These are phyloP conservation scores for Drosophila neocordata DNA, from an alignment of 1,140 invertebrate genomes.

Conservation along the genomic window DNA sequence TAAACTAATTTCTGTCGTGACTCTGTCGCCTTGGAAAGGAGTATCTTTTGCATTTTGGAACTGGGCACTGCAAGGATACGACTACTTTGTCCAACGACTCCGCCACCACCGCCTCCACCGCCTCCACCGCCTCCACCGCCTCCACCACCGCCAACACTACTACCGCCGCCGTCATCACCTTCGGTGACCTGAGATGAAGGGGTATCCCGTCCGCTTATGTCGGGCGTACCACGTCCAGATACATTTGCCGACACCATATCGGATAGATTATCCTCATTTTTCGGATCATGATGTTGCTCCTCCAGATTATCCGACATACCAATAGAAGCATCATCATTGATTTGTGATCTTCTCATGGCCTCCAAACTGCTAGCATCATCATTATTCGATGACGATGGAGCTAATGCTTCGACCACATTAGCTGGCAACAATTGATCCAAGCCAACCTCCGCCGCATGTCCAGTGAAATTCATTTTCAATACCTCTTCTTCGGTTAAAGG, in stretches of 20 bases:
- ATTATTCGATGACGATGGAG: slow-evolving; percentile 63
- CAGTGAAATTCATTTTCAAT: slow-evolving; percentile 82
- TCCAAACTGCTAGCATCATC: slow-evolving; percentile 72
- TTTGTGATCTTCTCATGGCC: slow-evolving; percentile 84
- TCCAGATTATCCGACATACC: slow-evolving; percentile 97
- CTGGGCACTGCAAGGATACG: slow-evolving; percentile 82
- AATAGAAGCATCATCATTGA: slow-evolving; percentile 90
- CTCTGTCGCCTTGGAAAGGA: slow-evolving; percentile 91
- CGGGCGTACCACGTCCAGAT: slow-evolving; percentile 92
- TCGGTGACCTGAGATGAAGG: slow-evolving; percentile 95
- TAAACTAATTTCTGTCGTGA: too few species aligned
- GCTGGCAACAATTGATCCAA: slow-evolving; percentile 46
- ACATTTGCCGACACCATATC: slow-evolving; percentile 99
- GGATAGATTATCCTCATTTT: slow-evolving; percentile 93
- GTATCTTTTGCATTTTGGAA: slow-evolving; percentile 84
- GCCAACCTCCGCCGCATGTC: slow-evolving; percentile 41
- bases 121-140: too few species aligned
- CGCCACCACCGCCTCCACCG: too few species aligned
- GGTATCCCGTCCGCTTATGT: slow-evolving; percentile 93
- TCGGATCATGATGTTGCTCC: slow-evolving; percentile 84
- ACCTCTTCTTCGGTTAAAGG: slow-evolving; percentile 80
- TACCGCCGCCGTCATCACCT: slow-evolving; percentile 84
- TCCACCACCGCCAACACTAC: slow-evolving; percentile 84
- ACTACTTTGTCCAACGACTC: slow-evolving; percentile 78
- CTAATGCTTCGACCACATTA: slow-evolving; percentile 25